A percentile compares a stretch with the other conserved stretches of the same genome.
phyloP scores from a whole-genome alignment of 2,888 invertebrate species.

The Omphaloscelis lunosa region DNA sequence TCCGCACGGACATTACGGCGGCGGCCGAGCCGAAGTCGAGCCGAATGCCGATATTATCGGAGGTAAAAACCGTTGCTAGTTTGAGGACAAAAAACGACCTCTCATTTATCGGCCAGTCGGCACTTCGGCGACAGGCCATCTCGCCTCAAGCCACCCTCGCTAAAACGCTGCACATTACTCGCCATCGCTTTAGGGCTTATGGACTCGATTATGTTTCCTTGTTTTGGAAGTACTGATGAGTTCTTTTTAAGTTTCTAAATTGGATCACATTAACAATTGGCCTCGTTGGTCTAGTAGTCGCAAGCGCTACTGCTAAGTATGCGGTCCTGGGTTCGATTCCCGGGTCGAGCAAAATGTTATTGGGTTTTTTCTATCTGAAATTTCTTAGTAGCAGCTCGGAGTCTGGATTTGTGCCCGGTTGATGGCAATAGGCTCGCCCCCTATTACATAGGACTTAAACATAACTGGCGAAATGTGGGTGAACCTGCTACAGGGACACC shows the following conservation, averaged over 20 bases:
- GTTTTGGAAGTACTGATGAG: slow-evolving; percentile 61
- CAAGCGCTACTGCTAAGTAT: too few relatives aligned
- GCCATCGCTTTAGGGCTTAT: slow-evolving; percentile 64
- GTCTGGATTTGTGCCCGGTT: too few relatives aligned
- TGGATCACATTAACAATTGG: slow-evolving; percentile 15
- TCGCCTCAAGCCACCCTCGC: slow-evolving; percentile 68
- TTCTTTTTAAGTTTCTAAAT: slow-evolving; percentile 52
- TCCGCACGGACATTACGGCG: slow-evolving; percentile 87
- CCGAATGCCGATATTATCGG: slow-evolving; percentile 87
- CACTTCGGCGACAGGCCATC: slow-evolving; percentile 85
- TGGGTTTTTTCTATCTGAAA: too few relatives aligned
- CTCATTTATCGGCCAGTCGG: slow-evolving; percentile 87
- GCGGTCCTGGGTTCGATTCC: too few relatives aligned
- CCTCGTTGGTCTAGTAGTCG: too few relatives aligned
- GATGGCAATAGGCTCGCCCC: too few relatives aligned
- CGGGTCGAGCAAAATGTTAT: too few relatives aligned
- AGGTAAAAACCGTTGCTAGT: slow-evolving; percentile 85
- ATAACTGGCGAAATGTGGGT: too few relatives aligned
- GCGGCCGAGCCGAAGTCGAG: slow-evolving; percentile 65
- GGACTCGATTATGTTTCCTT: slow-evolving; percentile 61
- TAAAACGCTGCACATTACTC: slow-evolving; percentile 67
- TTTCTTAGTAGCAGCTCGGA: too few relatives aligned
- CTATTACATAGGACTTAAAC: too few relatives aligned
- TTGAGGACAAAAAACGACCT: slow-evolving; percentile 89
- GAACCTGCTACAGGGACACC: too few relatives aligned